Evolutionary conservation across 37 sponge, comb jelly and placozoan genomes (phyloP), one percentile per base, ranked within the genome.

Genomic region (Spongia lamella): DNA sequence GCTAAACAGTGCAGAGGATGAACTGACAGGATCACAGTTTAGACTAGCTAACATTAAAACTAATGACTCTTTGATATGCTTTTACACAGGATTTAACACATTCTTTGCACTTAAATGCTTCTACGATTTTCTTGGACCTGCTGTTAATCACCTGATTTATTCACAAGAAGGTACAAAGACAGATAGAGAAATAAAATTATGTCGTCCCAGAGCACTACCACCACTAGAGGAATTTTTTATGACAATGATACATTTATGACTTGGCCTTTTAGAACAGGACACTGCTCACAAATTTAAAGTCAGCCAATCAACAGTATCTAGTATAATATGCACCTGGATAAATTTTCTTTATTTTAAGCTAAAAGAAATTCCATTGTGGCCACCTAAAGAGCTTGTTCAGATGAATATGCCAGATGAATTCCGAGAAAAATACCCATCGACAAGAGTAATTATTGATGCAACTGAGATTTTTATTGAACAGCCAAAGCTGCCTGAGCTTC

Each of bases 1-100:
- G n/a, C n/a, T n/a, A n/a, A n/a, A n/a, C n/a, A n/a, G n/a, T n/a
- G n/a, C n/a, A n/a, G n/a, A n/a, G n/a, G n/a, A n/a, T n/a, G n/a
- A n/a, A n/a, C n/a, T n/a, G n/a, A n/a, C n/a, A n/a, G n/a, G n/a
- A n/a, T n/a, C n/a, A n/a, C n/a, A n/a, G n/a, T n/a, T n/a, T n/a
- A n/a, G n/a, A n/a, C n/a, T n/a, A n/a, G n/a, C n/a, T 1, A 73
- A 32, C 50, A 77, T 50, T 11, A 55, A 24, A 33, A 38, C 49
- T n/a, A 67, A 82, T 73, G 83, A 72, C 16, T 17, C 21, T 49
- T 74, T 66, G 27, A 67, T 82, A 24, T 49, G 64, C 21, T 82
- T 82, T 22, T 82, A 64, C 37, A 73, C 83, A 40, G 83, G 83
- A n/a, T 82, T 82, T 64, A 25, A 56, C 5, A 40, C 67, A 27